These are phyloP conservation scores for Linnaemya tessellans DNA, from an alignment of 2,888 invertebrate genomes.

Conservation along the genomic window DNA sequence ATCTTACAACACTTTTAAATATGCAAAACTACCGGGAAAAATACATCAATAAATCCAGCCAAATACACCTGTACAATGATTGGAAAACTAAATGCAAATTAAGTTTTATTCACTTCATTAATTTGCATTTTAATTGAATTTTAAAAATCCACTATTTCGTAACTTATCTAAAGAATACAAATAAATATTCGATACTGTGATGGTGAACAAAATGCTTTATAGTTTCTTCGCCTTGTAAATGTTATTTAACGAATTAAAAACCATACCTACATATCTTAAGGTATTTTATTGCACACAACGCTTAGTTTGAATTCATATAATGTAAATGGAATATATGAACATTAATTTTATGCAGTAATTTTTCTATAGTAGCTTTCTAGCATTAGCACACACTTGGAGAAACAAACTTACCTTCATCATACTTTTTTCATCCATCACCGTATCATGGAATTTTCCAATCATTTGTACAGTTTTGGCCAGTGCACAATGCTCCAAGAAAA, in stretches of 20 bases:
- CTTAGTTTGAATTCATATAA: not conserved
- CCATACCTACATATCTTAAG: slow-evolving; percentile 2
- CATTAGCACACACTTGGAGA: slow-evolving; percentile 42
- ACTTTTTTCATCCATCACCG: slow-evolving; percentile 65
- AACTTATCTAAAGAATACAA: not conserved
- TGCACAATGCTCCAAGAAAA: slow-evolving; percentile 56
- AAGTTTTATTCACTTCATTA: not conserved
- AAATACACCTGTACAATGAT: slow-evolving; percentile 56
- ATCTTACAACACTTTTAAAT: not conserved
- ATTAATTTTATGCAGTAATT: slow-evolving; percentile 35
- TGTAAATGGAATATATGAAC: slow-evolving; percentile 51
- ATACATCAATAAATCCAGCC: slow-evolving; percentile 17
- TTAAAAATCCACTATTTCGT: not conserved
- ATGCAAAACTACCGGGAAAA: not conserved
- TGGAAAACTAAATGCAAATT: slow-evolving; percentile 37
- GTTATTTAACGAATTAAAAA: slow-evolving; percentile 1
- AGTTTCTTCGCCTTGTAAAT: slow-evolving; percentile 5
- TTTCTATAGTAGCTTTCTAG: slow-evolving; percentile 23
- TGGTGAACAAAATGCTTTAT: slow-evolving; percentile 40
- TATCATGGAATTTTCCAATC: slow-evolving; percentile 69
- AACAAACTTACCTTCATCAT: slow-evolving; percentile 67
- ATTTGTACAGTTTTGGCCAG: slow-evolving; percentile 65
- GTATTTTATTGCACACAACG: not conserved
- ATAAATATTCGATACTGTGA: slow-evolving; percentile 52
- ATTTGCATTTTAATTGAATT: not conserved